These are phyloP conservation scores for Apeltes quadracus DNA, from an alignment of 2,113 vertebrate species.

Conservation along the genomic window DNA sequence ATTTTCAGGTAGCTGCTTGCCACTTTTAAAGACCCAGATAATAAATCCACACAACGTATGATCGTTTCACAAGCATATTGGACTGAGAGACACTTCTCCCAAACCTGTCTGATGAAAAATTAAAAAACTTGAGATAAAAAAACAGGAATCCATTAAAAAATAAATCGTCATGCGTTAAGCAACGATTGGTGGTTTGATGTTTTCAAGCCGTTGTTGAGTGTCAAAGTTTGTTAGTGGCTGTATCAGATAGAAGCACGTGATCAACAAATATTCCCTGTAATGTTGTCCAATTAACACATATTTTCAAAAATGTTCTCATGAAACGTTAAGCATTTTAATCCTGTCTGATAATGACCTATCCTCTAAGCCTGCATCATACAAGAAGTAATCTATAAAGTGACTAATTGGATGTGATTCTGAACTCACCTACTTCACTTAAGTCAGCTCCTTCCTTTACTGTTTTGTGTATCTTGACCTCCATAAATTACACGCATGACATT, in stretches of 20 bases:
- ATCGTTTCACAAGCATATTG: background rate
- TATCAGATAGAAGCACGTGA: slow-evolving; percentile 29
- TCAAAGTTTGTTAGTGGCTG: slow-evolving; percentile 17
- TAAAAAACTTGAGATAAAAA: slow-evolving; percentile 1
- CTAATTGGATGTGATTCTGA: background rate
- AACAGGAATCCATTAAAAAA: background rate
- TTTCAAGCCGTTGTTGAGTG: slow-evolving; percentile 27
- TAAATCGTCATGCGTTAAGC: background rate
- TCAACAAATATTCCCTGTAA: slow-evolving; percentile 29
- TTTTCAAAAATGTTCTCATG: background rate
- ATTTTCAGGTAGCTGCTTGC: background rate
- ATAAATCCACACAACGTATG: background rate
- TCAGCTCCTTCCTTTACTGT: too few relatives aligned
- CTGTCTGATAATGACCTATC: background rate
- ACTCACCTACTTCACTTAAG: too few relatives aligned
- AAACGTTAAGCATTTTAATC: background rate
- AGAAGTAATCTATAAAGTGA: background rate
- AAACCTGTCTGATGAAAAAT: background rate
- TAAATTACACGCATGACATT: background rate
- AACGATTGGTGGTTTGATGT: slow-evolving; percentile 12
- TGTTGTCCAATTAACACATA: background rate
- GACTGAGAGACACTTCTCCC: background rate
- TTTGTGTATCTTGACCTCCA: slow-evolving; percentile 25
- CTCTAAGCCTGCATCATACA: background rate
- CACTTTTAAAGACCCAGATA: background rate